A percentile compares a stretch with the other conserved stretches of the same genome.
phyloP scores from a whole-genome alignment of 2,888 invertebrate genomes.

The Clanis bilineata region DNA sequence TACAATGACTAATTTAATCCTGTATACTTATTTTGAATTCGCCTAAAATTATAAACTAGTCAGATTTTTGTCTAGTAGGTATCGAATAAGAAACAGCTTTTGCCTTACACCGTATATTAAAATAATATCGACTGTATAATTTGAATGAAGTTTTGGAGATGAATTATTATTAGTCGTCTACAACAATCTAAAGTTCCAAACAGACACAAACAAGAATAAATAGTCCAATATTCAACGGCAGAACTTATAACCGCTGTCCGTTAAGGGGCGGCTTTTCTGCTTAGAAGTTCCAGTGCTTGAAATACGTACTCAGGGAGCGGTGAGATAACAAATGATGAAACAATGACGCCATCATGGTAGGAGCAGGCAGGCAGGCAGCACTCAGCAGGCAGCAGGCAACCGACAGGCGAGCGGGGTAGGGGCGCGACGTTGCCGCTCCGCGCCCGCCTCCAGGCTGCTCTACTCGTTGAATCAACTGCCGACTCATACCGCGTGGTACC shows the following conservation, averaged over 20 bases:
- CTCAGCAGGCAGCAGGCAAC: slow-evolving; percentile 27
- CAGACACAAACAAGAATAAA: not conserved
- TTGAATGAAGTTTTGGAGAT: not conserved
- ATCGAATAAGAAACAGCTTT: not conserved
- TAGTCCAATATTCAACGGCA: not conserved
- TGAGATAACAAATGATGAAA: slow-evolving; percentile 65
- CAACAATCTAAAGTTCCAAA: not conserved
- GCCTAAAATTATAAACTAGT: not conserved
- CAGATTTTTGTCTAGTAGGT: not conserved
- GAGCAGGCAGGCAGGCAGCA: slow-evolving; percentile 40
- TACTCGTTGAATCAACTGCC: slow-evolving; percentile 30
- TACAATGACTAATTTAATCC: no score
- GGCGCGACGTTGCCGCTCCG: slow-evolving; percentile 63
- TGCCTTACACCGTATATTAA: not conserved
- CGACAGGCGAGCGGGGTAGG: slow-evolving; percentile 56
- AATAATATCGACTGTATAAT: not conserved
- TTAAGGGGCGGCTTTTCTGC: slow-evolving; percentile 10
- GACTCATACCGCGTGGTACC: slow-evolving; percentile 62
- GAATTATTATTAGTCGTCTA: not conserved
- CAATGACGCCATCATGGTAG: slow-evolving; percentile 60
- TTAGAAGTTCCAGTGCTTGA: slow-evolving; percentile 16
- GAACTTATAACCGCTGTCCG: not conserved
- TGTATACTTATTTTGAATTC: no score
- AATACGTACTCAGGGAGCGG: slow-evolving; percentile 48
- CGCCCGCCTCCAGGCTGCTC: slow-evolving; percentile 37